Evolutionary conservation across 2,113 vertebrate species (phyloP), one percentile per base, ranked within the genome.

Genomic region (Campylomormyrus tamandua): DNA sequence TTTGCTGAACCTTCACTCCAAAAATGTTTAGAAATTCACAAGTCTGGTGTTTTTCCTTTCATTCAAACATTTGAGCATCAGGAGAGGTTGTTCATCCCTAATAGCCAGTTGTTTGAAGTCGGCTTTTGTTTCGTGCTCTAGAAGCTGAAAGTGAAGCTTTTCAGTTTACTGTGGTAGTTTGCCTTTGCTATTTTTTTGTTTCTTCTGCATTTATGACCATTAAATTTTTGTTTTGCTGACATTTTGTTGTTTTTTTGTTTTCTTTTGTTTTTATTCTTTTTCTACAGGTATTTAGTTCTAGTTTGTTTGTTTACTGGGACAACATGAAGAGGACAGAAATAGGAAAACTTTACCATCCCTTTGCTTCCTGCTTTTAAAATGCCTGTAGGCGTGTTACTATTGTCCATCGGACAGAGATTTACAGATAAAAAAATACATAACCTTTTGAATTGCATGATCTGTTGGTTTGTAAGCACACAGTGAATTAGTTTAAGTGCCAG

Each of bases 201-300:
- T 89, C 77, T 96, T 87, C 96, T 97, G 95, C 96, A 97, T 97
- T 97, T 96, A 96, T 97, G 96, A 97, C 95, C 95, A 97, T 97
- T 97, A 97, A 97, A 97, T 97, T 97, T 96, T 96, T 95, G 95
- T 97, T 97, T 97, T 96, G 96, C 95, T 97, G 95, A 93, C 96
- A 90, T 96, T 96, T 97, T 96, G 95, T 74, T 96, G 96, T 97
- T 96, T 95, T 95, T 96, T n/a, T 95, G 96, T 96, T 94, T 96
- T 96, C 96, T 42, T 46, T 6, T n/a, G 10, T 84, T 42, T 48
- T n/a, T 10, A n/a, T 52, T 27, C 2, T 52, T 87, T 53, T 56
- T 53, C 13, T 87, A 56, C n/a, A 87, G 27, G 19, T 42, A 31
- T 48, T 83, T 83, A 48, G 24, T 46, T 84, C 3, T 83, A 45